Evolutionary conservation across 2,888 invertebrate genomes (phyloP).

Genomic region (Netelia inedita): DNA sequence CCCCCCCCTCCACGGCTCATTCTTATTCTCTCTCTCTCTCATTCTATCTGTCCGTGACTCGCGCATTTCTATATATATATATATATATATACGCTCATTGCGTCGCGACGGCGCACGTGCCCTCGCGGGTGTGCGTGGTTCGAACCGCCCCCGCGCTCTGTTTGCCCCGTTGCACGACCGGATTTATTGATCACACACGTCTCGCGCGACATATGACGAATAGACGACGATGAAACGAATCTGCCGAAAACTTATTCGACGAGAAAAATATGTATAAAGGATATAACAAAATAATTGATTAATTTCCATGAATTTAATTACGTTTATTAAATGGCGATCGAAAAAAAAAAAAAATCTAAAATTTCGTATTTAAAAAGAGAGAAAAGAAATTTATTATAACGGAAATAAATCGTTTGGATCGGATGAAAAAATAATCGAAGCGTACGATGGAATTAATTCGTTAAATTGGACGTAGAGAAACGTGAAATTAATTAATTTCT

Average conservation of each 20-base stretch:
- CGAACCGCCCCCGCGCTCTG: slow-evolving; percentile 51
- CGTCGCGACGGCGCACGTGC: slow-evolving; percentile 70
- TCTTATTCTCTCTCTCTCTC: slow-evolving; percentile 14
- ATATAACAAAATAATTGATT: background rate
- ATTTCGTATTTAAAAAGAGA: too few relatives aligned
- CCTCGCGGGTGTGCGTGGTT: slow-evolving; percentile 71
- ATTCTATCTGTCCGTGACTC: slow-evolving; percentile 9
- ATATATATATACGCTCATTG: slow-evolving; percentile 43
- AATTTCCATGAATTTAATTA: background rate
- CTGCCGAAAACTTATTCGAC: slow-evolving; percentile 36
- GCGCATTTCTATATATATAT: slow-evolving; percentile 29
- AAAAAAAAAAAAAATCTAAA: background rate
- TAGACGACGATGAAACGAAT: slow-evolving; percentile 57
- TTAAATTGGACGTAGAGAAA: too few relatives aligned
- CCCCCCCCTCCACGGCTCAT: slow-evolving; percentile 8
- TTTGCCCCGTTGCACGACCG: slow-evolving; percentile 77
- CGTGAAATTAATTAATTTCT: too few relatives aligned
- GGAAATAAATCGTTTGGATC: too few relatives aligned
- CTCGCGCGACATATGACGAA: slow-evolving; percentile 78
- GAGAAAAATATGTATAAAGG: background rate
- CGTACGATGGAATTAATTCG: too few relatives aligned
- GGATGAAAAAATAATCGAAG: too few relatives aligned
- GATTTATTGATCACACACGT: slow-evolving; percentile 84
- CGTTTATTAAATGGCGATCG: too few relatives aligned
- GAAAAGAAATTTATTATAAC: too few relatives aligned